Evolutionary conservation across 2,113 vertebrate species (phyloP), one percentile per base, ranked within the genome.

Genomic region (Aspiorhynchus laticeps): DNA sequence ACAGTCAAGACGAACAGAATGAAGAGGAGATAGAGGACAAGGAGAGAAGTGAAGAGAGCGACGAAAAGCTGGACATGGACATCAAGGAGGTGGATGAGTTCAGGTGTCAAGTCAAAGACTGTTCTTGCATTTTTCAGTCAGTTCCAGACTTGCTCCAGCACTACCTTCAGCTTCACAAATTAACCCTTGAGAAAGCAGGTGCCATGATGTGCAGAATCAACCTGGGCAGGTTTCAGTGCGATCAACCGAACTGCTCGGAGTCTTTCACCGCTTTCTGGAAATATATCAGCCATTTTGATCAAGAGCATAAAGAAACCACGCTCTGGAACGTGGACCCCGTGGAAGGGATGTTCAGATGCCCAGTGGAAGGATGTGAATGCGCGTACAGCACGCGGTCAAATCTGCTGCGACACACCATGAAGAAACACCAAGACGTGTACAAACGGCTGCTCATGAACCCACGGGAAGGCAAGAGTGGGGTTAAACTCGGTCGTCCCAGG

Each of bases 341-440:
- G 10, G 96, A 96, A 0, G 94, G 95, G 0, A 88, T 96, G 21
- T 99, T 96, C 87, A 97, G 95, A 69, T 99, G 98, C 92, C 97
- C 98, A 82, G 95, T 97, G 85, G 97, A 99, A 91, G 97, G 97
- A n/a, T 99, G 98, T 77, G 96, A 97, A 86, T 96, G 97, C 33
- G 94, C 96, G 43, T 99, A 99, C 85, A 96, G 97, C 61, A 99
- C 98, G 21, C 96, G 97, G 48, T 99, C 97, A 31, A 99, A 99
- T 90, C 93, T 99, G 21, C 92, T 99, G 82, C 94, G 98, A 69
- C 98, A 99, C 85, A 96, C 96, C 86, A 97, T 97, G 96, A 97
- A 97, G 90, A 99, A 99, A 87, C 98, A 99, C 88, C 96, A 96
- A 75, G 97, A 99, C 38, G 93, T 95, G 71, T 97, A 97, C 92